Percentiles rank a stretch among this genome's conserved stretches.
Evolutionary conservation across 2,797 vertebrate species (phyloP).

Genomic region (Phoeniculus purpureus): DNA sequence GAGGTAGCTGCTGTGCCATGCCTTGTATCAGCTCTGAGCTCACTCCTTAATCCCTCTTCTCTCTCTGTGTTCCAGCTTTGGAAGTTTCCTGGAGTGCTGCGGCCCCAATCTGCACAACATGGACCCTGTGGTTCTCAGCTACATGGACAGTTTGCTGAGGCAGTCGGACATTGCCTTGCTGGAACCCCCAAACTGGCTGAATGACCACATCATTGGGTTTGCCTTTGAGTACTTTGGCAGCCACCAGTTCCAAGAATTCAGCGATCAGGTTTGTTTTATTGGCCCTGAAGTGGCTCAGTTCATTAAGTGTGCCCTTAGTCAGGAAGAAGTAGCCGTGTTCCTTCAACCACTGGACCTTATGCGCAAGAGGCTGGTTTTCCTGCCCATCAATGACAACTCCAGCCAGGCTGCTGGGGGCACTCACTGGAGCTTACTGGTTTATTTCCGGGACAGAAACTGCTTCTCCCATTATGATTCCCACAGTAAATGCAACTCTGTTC

Average conservation of each 20-base stretch:
- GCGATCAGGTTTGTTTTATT: conserved; percentile 84
- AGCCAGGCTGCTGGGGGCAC: conserved; percentile 90
- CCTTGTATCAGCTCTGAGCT: background rate
- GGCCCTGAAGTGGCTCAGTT: conserved; percentile 97
- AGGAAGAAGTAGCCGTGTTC: conserved; percentile 88
- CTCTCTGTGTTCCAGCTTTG: conserved; percentile 50
- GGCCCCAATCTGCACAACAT: conserved; percentile 72
- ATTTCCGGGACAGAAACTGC: conserved; percentile 82
- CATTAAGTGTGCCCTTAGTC: conserved; percentile 91
- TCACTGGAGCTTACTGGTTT: conserved; percentile 96
- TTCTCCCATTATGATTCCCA: conserved; percentile 97
- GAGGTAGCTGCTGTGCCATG: fast-evolving
- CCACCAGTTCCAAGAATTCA: conserved; percentile 83
- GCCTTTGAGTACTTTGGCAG: conserved; percentile 92
- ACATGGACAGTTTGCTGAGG: conserved; percentile 93
- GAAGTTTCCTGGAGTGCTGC: background rate
- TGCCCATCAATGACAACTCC: conserved; percentile 95
- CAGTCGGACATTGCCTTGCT: conserved; percentile 90
- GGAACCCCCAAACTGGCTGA: conserved; percentile 94
- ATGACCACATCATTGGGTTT: conserved; percentile 95
- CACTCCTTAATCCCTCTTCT: background rate
- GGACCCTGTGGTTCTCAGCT: conserved; percentile 95
- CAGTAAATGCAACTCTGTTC: conserved; percentile 86
- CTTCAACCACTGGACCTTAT: conserved; percentile 88
- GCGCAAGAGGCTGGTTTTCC: conserved; percentile 86